phyloP scores from a whole-genome alignment of 2,888 invertebrate species.

The Catocala nupta region DNA sequence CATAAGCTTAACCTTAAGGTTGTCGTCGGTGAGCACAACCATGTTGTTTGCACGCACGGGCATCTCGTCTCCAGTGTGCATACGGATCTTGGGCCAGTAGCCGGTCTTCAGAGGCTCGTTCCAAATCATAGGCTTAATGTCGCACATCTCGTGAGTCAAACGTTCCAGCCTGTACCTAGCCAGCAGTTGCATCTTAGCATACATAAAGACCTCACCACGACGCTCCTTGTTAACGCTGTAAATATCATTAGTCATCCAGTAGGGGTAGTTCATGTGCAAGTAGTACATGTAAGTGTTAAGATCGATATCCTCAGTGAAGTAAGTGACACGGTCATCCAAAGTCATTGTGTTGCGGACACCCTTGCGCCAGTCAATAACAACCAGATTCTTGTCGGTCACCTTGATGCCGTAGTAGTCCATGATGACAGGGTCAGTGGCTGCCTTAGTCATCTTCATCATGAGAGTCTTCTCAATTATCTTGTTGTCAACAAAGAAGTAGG shows the following conservation, averaged over 20 bases:
- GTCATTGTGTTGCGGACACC: conserved; percentile 87
- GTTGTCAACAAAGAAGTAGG: conserved; percentile 91
- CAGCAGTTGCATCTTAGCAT: conserved; percentile 88
- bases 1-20: conserved; percentile 64
- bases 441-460: conserved; percentile 89
- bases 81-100: conserved; percentile 88
- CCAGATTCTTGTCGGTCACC: conserved; percentile 85
- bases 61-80: conserved; percentile 87
- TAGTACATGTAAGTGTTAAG: conserved; percentile 91
- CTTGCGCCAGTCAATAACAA: conserved; percentile 90
- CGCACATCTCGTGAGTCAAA: conserved; percentile 80
- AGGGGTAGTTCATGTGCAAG: conserved; percentile 90
- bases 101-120: conserved; percentile 77
- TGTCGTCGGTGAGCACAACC: conserved; percentile 62
- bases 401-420: conserved; percentile 83
- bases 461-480: conserved; percentile 90
- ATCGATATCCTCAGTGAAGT: conserved; percentile 93
- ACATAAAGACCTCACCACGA: conserved; percentile 88
- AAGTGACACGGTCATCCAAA: conserved; percentile 88
- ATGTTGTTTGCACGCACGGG: conserved; percentile 84
- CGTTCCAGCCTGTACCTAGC: conserved; percentile 87
- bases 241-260: conserved; percentile 89
- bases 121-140: conserved; percentile 81
- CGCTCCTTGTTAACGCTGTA: conserved; percentile 80
- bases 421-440: conserved; percentile 83